Evolutionary conservation across 2,888 invertebrate genomes (phyloP).

Genomic region (Eilema griseolum): DNA sequence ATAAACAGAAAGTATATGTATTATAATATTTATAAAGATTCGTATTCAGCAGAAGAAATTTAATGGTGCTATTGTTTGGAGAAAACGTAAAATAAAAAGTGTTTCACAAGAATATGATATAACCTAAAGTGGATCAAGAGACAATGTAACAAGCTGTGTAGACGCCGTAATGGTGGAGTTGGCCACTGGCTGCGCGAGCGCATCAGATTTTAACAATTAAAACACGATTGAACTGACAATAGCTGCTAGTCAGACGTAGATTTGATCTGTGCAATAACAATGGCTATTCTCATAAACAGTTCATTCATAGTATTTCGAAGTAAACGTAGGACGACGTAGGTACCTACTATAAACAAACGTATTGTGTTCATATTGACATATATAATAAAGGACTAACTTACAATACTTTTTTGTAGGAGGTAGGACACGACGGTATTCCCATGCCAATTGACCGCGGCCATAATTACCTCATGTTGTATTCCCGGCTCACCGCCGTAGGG

Average conservation of each 20-base stretch:
- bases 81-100: conserved; percentile 25
- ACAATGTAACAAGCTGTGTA: conserved; percentile 15
- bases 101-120: conserved; percentile 21
- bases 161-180: conserved; percentile 23
- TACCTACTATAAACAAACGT: neutral
- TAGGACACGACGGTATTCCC: too few relatives aligned
- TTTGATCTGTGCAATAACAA: conserved; percentile 49
- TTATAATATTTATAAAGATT: conserved; percentile 1
- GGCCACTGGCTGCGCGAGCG: conserved; percentile 30
- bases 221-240: conserved; percentile 50
- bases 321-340: conserved; percentile 5
- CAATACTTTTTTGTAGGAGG: too few relatives aligned
- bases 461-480: too few relatives aligned
- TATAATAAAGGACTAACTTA: neutral
- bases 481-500: too few relatives aligned
- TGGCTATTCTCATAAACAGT: conserved; percentile 33
- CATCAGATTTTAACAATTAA: conserved; percentile 28
- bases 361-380: neutral
- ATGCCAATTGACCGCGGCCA: too few relatives aligned
- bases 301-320: conserved; percentile 47
- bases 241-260: conserved; percentile 34
- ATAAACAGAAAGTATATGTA: conserved; percentile 6
- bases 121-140: conserved; percentile 22
- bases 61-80: conserved; percentile 22
- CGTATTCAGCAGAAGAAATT: conserved; percentile 12